Evolutionary conservation across 2,888 invertebrate genomes (phyloP), one percentile per base, ranked within the genome.

Genomic region (Catocala nupta): DNA sequence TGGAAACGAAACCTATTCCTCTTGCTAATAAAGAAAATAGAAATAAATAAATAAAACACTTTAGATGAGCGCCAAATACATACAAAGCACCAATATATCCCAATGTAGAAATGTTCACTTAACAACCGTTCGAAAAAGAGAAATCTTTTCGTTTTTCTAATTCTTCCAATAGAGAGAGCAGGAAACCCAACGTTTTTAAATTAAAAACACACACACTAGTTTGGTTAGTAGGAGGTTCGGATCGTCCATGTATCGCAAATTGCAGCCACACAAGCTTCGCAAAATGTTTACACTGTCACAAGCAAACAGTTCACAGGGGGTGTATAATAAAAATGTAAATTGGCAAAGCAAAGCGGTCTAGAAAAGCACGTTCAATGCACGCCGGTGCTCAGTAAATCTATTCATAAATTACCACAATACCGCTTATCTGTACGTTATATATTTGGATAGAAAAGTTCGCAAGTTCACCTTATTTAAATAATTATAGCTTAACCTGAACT

Each of bases 311-410:
- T 68, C 70, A 73, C 69, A 69, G 62, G 39, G 58, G 66, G 68
- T 71, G 66, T 75, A 81, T 83, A 83, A 82, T 87, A 86, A 87
- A 87, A 85, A 87, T 87, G 84, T 80, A 87, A 86, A 86, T 86
- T 83, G 71, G 75, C 60, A 79, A 80, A 82, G 82, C 81, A 82
- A 78, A 81, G 74, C 79, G 76, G 71, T 71, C 68, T 75, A 67
- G 76, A 79, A 82, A 72, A 77, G 70, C 74, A 75, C 77, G 76
- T 70, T 67, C 66, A 67, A 69, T 76, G 72, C 72, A 66, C 65
- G 70, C 63, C 50, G 53, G 62, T 55, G 67, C 71, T 68, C 76
- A 73, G 77, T 81, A 84, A 85, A 84, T 82, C 82, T 85, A 82
- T 85, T 84, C 84, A 84, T 83, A 85, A 84, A 83, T 85, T 80